These are phyloP conservation scores for Heliangelus exortis DNA, from an alignment of 2,797 vertebrate species.

Conservation along the genomic window DNA sequence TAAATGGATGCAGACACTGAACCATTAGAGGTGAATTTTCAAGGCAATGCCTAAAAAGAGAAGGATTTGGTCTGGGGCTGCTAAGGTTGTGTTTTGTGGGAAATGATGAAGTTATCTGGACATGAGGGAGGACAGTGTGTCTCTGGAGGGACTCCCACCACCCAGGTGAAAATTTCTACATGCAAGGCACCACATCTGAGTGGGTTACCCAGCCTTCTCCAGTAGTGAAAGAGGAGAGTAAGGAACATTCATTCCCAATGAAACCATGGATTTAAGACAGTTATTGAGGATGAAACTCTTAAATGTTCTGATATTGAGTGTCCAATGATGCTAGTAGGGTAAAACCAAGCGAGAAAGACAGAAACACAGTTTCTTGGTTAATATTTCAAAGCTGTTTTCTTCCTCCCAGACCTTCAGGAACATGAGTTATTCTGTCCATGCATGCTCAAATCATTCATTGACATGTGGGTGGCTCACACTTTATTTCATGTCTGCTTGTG, in stretches of 20 bases:
- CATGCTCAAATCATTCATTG: background rate
- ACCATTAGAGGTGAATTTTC: background rate
- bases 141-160: background rate
- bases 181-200: background rate
- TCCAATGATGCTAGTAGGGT: background rate
- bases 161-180: background rate
- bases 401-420: background rate
- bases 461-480: fast-evolving
- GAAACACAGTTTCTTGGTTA: background rate
- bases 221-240: background rate
- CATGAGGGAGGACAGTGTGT: fast-evolving
- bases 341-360: background rate
- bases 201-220: background rate
- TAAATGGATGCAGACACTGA: background rate
- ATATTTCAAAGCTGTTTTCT: background rate
- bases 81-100: background rate
- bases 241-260: background rate
- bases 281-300: background rate
- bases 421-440: background rate
- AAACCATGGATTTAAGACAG: background rate
- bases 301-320: background rate
- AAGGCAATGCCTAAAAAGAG: background rate
- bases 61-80: background rate
- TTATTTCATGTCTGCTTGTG: background rate
- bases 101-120: background rate